Percentiles rank a stretch among this genome's conserved stretches.
Conservation (phyloP, 2,888 invertebrate genomes). For the Drosophila acutilabella region DNA sequence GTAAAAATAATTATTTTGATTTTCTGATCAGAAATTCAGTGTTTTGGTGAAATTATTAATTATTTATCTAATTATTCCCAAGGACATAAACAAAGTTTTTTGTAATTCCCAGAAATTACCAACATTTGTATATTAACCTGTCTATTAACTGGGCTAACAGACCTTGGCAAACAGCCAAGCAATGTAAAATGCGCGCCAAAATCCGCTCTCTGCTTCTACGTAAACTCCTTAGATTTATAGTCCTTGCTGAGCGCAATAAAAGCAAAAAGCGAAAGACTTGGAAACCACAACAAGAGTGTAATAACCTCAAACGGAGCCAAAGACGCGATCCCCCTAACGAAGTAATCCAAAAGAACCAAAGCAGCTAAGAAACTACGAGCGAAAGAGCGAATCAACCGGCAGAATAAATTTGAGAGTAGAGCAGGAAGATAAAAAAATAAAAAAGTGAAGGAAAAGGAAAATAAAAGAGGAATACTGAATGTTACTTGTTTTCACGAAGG, state of each 20-base stretch:
- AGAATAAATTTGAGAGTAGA: slow-evolving; percentile 60
- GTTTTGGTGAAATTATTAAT: no score
- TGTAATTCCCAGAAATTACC: background rate
- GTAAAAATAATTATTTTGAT: no score
- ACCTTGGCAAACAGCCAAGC: background rate
- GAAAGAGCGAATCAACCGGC: slow-evolving; percentile 34
- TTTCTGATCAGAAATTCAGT: no score
- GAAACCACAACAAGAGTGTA: slow-evolving; percentile 50
- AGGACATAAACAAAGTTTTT: no score
- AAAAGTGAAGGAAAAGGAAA: slow-evolving; percentile 3
- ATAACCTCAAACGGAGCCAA: slow-evolving; percentile 63
- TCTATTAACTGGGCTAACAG: slow-evolving; percentile 6
- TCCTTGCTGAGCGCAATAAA: slow-evolving; percentile 54
- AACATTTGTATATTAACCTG: slow-evolving; percentile 8
- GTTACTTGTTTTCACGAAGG: slow-evolving; percentile 70
- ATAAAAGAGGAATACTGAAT: slow-evolving; percentile 26
- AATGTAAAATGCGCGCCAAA: slow-evolving; percentile 61
- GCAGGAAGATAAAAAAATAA: slow-evolving; percentile 19
- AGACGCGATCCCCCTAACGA: slow-evolving; percentile 49
- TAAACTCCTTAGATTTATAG: slow-evolving; percentile 32
- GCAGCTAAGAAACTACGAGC: slow-evolving; percentile 9
- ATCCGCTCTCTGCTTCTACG: slow-evolving; percentile 10
- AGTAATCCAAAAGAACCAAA: slow-evolving; percentile 13
- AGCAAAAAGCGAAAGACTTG: slow-evolving; percentile 27
- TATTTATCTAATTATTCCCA: no score